Percentiles rank a stretch among this genome's conserved stretches.
phyloP scores from a whole-genome alignment of 1,140 invertebrate genomes.

The Drosophila sechellia region DNA sequence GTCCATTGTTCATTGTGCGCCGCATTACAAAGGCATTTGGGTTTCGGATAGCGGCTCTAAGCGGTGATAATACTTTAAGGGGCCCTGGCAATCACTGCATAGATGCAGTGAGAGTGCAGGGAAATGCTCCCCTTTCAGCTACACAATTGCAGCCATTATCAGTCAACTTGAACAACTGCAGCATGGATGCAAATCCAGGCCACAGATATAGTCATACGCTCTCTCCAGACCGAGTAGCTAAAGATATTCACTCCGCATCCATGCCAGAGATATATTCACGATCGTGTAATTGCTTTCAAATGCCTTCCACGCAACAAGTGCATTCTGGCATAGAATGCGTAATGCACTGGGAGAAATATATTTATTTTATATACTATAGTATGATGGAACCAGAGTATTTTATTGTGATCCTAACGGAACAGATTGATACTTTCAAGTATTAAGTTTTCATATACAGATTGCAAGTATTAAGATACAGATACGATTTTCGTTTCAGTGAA shows the following conservation, averaged over 20 bases:
- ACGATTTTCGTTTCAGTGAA: background rate
- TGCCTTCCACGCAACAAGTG: conserved; percentile 65
- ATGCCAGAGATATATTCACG: conserved; percentile 35
- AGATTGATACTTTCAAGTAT: background rate
- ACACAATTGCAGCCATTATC: conserved; percentile 37
- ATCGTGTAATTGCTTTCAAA: conserved; percentile 50
- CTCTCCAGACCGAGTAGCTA: conserved; percentile 20
- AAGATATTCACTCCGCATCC: conserved; percentile 46
- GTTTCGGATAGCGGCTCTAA: conserved; percentile 11
- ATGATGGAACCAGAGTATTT: no score
- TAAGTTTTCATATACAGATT: background rate
- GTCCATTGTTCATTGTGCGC: conserved; percentile 59
- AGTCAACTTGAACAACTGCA: conserved; percentile 41
- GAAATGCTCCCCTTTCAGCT: conserved; percentile 19
- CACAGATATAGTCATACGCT: conserved; percentile 12
- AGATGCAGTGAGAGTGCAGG: conserved; percentile 15
- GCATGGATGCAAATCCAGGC: conserved; percentile 26
- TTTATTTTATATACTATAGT: background rate
- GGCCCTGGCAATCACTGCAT: conserved; percentile 19
- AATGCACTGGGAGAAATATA: conserved; percentile 3
- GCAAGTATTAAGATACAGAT: background rate
- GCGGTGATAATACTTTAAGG: conserved; percentile 41
- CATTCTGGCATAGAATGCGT: conserved; percentile 34
- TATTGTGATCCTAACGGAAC: background rate
- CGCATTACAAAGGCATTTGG: conserved; percentile 31